phyloP scores from a whole-genome alignment of 1,140 invertebrate species.

The Cherax quadricarinatus region DNA sequence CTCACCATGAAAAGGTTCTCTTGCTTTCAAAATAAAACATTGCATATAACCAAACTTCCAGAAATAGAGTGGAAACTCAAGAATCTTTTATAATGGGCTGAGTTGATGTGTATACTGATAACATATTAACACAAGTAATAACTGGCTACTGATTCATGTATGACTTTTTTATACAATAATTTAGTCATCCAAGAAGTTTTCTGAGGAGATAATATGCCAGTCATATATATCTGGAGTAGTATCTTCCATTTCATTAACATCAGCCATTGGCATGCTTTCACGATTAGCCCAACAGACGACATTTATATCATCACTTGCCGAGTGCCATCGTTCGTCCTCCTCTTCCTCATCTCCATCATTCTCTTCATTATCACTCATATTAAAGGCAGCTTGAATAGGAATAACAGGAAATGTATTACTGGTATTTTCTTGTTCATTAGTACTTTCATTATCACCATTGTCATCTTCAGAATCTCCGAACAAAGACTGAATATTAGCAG shows the following conservation, averaged over 20 bases:
- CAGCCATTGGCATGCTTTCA: not conserved
- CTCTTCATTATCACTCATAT: not conserved
- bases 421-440: not conserved
- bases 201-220: not conserved
- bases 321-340: slow-evolving; percentile 33
- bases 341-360: slow-evolving; percentile 21
- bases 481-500: not conserved
- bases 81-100: too few species aligned
- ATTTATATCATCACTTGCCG: slow-evolving; percentile 3
- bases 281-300: not conserved
- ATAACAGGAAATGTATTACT: not conserved
- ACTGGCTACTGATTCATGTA: too few species aligned
- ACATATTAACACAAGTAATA: too few species aligned
- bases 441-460: too few species aligned
- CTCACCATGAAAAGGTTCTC: too few species aligned
- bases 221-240: not conserved
- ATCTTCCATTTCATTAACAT: not conserved
- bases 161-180: not conserved
- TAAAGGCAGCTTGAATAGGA: not conserved
- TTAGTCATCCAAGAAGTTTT: slow-evolving; percentile 5
- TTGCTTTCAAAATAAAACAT: too few species aligned
- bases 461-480: not conserved
- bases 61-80: too few species aligned
- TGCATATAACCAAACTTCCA: too few species aligned
- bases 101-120: too few species aligned